Conservation (phyloP, 2,888 invertebrate species). For the Tachina lurida region DNA sequence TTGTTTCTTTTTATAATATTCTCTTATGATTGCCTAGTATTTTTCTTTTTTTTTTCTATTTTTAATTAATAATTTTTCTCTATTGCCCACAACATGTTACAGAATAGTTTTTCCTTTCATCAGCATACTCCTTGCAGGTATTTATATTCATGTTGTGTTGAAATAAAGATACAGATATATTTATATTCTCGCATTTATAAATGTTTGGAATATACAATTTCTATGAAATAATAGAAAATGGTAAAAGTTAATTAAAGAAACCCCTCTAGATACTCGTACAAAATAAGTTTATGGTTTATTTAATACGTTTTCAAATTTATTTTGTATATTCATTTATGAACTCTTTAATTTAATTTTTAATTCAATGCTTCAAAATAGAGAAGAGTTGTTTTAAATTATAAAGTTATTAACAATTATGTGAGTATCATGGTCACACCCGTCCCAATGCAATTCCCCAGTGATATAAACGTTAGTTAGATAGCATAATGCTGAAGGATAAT, state of each 20-base stretch:
- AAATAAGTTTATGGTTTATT: not conserved
- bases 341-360: too few relatives aligned
- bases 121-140: conserved; percentile 9
- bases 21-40: conserved; percentile 38
- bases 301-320: conserved; percentile 18
- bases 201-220: conserved; percentile 1
- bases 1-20: not conserved
- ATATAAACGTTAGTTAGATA: too few relatives aligned
- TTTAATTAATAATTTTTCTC: conserved; percentile 50
- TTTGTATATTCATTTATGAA: not conserved
- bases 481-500: too few relatives aligned
- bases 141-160: conserved; percentile 13
- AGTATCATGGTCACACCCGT: too few relatives aligned
- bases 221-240: conserved; percentile 8
- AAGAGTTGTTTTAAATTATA: too few relatives aligned
- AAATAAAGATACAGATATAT: conserved; percentile 1
- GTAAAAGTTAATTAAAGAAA: conserved; percentile 45
- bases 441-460: too few relatives aligned
- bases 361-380: too few relatives aligned
- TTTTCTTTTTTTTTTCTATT: not conserved
- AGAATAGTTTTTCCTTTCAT: conserved; percentile 29
- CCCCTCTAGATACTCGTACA: not conserved
- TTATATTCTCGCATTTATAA: conserved; percentile 2
- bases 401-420: too few relatives aligned
- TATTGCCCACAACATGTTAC: not conserved